These are phyloP conservation scores for Chesias legatella DNA, from an alignment of 2,888 invertebrate species.

Conservation along the genomic window DNA sequence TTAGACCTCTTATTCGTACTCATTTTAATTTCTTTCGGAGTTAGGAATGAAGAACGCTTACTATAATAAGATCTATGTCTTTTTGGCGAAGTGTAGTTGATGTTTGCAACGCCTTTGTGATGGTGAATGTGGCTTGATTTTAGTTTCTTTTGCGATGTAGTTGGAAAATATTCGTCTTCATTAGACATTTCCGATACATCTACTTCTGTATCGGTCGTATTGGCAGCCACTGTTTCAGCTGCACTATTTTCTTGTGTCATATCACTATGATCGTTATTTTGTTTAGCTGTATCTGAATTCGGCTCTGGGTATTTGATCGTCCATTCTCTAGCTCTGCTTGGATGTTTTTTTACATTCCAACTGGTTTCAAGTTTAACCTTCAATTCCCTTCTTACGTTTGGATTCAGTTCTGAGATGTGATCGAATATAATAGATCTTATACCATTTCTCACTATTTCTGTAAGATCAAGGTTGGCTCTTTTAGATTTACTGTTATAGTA, in stretches of 20 bases:
- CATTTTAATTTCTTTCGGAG: conserved; percentile 16
- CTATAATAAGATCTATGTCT: neutral
- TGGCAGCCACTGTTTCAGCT: neutral
- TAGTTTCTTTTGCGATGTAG: neutral
- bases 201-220: neutral
- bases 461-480: conserved; percentile 29
- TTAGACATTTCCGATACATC: conserved; percentile 5
- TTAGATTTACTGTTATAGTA: conserved; percentile 31
- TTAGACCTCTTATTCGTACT: conserved; percentile 6
- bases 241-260: neutral
- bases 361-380: conserved; percentile 29
- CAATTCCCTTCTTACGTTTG: conserved; percentile 31
- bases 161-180: neutral
- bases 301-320: conserved; percentile 8
- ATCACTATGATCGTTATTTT: neutral
- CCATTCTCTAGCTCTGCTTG: conserved; percentile 4
- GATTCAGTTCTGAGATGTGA: conserved; percentile 39
- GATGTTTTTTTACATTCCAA: conserved; percentile 23
- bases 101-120: neutral
- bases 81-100: conserved; percentile 3
- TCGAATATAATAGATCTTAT: conserved; percentile 43
- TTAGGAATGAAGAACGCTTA: conserved; percentile 13
- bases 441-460: conserved; percentile 32
- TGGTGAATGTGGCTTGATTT: neutral
- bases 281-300: neutral